phyloP scores from a whole-genome alignment of 2,797 vertebrate species.

The Girardinus metallicus region DNA sequence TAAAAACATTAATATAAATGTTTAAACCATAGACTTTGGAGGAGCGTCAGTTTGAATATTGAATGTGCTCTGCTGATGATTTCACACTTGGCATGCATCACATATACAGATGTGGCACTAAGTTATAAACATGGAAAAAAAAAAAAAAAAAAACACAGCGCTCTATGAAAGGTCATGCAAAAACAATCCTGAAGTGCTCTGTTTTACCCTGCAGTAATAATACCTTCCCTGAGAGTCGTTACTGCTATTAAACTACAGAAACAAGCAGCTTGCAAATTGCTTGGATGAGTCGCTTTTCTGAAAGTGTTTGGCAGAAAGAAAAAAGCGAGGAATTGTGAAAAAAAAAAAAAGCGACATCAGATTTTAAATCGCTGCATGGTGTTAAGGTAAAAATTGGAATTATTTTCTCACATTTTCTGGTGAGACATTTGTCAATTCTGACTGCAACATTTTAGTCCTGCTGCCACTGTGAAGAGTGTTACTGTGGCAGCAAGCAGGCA shows the following conservation, averaged over 20 bases:
- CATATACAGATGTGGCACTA: slow-evolving; percentile 48
- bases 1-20: slow-evolving; percentile 30
- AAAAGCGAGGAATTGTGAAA: slow-evolving; percentile 29
- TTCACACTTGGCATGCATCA: slow-evolving; percentile 46
- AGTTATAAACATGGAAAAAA: slow-evolving; percentile 24
- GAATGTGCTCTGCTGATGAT: background rate
- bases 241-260: background rate
- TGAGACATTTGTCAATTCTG: slow-evolving; percentile 50
- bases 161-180: slow-evolving; percentile 19
- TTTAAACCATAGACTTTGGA: background rate
- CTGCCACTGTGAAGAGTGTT: slow-evolving; percentile 73
- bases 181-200: background rate
- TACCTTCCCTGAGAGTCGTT: background rate
- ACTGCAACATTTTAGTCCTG: slow-evolving; percentile 58
- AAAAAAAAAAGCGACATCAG: slow-evolving; percentile 17
- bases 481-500: slow-evolving; percentile 73
- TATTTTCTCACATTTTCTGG: slow-evolving; percentile 49
- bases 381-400: slow-evolving; percentile 41
- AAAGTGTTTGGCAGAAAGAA: slow-evolving; percentile 5
- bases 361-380: slow-evolving; percentile 34
- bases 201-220: background rate
- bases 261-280: slow-evolving; percentile 9
- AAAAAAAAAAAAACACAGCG: slow-evolving; percentile 23
- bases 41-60: background rate
- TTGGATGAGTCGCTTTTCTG: slow-evolving; percentile 10